Conservation (phyloP, 1,140 invertebrate genomes). For the Elysia chlorotica region DNA sequence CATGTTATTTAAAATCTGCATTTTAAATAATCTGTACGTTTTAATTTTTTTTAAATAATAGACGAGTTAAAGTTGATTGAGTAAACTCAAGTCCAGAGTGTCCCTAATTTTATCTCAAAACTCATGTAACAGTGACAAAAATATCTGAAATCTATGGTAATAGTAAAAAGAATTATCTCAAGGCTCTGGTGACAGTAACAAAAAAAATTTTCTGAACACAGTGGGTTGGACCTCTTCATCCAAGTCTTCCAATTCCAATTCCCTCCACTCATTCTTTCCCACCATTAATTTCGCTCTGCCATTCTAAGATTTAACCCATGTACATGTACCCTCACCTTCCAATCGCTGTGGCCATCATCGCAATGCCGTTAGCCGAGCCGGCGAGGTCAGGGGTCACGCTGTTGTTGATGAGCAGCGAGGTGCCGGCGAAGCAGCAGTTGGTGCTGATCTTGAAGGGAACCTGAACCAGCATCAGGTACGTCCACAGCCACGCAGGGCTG, state of each 20-base stretch:
- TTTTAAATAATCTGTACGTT: too few species aligned
- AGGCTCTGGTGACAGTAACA: too few species aligned
- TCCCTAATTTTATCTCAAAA: too few species aligned
- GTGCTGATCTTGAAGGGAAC: constrained; percentile 36
- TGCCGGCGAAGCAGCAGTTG: constrained; percentile 50
- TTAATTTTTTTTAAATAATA: too few species aligned
- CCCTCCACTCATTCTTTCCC: not conserved
- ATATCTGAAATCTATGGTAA: too few species aligned
- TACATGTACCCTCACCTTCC: constrained; percentile 28
- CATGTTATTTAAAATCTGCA: too few species aligned
- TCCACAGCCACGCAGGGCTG: constrained; percentile 42
- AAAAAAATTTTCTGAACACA: not conserved
- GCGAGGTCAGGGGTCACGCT: constrained; percentile 40
- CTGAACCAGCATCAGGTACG: constrained; percentile 33
- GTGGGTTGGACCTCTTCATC: not conserved
- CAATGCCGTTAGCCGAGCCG: constrained; percentile 49
- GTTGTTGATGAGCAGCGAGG: constrained; percentile 53
- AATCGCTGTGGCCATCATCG: constrained; percentile 50
- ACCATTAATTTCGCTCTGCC: too few species aligned
- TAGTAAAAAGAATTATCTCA: too few species aligned
- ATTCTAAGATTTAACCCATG: too few species aligned
- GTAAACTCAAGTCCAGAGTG: too few species aligned
- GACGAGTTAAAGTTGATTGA: too few species aligned
- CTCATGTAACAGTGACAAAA: too few species aligned
- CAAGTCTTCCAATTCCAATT: not conserved